Percentiles rank a stretch among this genome's conserved stretches.
phyloP scores from a whole-genome alignment of 2,888 invertebrate species.

The Hetaerina titia region DNA sequence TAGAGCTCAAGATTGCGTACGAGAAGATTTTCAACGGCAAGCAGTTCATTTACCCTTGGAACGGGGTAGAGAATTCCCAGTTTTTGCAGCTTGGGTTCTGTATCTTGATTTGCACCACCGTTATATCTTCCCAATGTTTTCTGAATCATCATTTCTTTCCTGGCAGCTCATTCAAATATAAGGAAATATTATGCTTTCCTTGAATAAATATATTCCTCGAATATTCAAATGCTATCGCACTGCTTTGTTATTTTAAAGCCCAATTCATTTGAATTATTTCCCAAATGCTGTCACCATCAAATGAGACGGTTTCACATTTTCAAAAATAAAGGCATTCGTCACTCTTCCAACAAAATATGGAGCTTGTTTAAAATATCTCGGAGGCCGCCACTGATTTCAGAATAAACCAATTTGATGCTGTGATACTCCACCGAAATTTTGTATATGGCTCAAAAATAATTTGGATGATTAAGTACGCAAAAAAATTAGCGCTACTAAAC shows the following conservation, averaged over 20 bases:
- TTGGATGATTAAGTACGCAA: neutral
- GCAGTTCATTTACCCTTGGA: too few relatives aligned
- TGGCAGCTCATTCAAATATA: too few relatives aligned
- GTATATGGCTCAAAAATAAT: neutral
- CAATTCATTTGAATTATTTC: slow-evolving; percentile 4
- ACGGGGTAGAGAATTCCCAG: too few relatives aligned
- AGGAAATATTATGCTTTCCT: too few relatives aligned
- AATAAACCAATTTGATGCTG: slow-evolving; percentile 13
- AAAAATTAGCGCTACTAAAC: slow-evolving; percentile 12
- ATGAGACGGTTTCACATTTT: neutral
- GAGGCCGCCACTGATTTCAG: neutral
- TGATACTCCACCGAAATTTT: neutral
- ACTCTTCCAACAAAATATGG: neutral
- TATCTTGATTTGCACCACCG: too few relatives aligned
- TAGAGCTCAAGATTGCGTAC: too few relatives aligned
- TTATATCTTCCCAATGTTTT: too few relatives aligned
- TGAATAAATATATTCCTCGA: too few relatives aligned
- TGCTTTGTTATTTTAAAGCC: neutral
- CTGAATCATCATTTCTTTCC: too few relatives aligned
- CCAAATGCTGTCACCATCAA: slow-evolving; percentile 20
- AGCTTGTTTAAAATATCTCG: neutral
- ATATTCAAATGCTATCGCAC: too few relatives aligned
- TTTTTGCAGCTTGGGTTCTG: too few relatives aligned
- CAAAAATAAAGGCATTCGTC: neutral
- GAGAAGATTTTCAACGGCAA: too few relatives aligned